A percentile compares a stretch with the other conserved stretches of the same genome.
Conservation (phyloP, 2,113 vertebrate species). For the Ptilonorhynchus violaceus region DNA sequence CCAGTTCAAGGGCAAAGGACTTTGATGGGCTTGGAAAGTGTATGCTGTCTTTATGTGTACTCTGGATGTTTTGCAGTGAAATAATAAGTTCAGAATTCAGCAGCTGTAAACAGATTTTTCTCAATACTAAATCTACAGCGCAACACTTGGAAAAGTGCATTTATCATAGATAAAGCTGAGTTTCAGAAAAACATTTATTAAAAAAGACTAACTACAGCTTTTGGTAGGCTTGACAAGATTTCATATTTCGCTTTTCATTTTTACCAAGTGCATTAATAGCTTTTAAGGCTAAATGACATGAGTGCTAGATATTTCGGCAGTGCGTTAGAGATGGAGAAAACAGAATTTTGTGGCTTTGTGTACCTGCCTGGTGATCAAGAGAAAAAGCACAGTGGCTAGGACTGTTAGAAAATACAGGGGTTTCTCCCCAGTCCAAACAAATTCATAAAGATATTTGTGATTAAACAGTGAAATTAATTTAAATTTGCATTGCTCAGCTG, state of each 20-base stretch:
- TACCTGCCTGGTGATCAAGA: background rate
- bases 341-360: background rate
- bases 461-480: background rate
- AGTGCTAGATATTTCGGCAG: background rate
- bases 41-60: background rate
- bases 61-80: background rate
- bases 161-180: background rate
- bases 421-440: background rate
- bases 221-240: slow-evolving; percentile 6
- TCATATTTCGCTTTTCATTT: background rate
- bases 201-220: slow-evolving; percentile 4
- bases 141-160: background rate
- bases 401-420: background rate
- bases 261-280: slow-evolving; percentile 31
- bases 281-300: background rate
- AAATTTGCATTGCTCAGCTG: background rate
- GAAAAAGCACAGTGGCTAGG: background rate
- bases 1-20: background rate
- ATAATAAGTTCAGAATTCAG: slow-evolving; percentile 5
- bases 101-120: background rate
- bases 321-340: background rate
- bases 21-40: background rate
- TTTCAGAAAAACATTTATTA: slow-evolving; percentile 7
- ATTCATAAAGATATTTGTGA: background rate
- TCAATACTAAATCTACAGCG: background rate